These are phyloP conservation scores for Muschampia plurimacula DNA, from an alignment of 2,888 invertebrate genomes.

Conservation along the genomic window DNA sequence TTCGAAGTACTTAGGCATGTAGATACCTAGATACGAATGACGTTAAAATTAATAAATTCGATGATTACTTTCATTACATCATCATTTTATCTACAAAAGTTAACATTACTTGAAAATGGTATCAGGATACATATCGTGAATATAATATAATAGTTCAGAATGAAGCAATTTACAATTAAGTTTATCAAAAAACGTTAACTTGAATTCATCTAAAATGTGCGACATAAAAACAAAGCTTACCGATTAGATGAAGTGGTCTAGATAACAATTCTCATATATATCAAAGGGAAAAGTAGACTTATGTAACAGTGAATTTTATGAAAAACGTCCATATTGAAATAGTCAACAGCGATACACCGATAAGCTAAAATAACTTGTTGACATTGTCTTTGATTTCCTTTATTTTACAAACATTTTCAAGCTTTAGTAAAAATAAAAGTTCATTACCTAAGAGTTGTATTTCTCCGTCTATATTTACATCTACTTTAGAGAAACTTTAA, in stretches of 20 bases:
- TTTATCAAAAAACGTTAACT: slow-evolving; percentile 17
- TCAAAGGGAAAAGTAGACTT: slow-evolving; percentile 52
- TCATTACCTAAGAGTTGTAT: slow-evolving; percentile 40
- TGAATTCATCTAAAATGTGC: slow-evolving; percentile 41
- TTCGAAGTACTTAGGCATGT: slow-evolving; percentile 39
- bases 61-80: slow-evolving; percentile 52
- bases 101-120: slow-evolving; percentile 40
- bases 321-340: slow-evolving; percentile 50
- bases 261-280: slow-evolving; percentile 50
- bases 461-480: slow-evolving; percentile 57
- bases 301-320: slow-evolving; percentile 56
- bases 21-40: slow-evolving; percentile 34
- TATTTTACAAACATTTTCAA: slow-evolving; percentile 56
- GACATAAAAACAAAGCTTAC: slow-evolving; percentile 50
- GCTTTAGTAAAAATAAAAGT: slow-evolving; percentile 56
- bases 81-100: slow-evolving; percentile 53
- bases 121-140: slow-evolving; percentile 4
- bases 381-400: slow-evolving; percentile 18
- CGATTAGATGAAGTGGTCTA: slow-evolving; percentile 37
- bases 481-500: slow-evolving; percentile 63
- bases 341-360: slow-evolving; percentile 60
- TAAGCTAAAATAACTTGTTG: slow-evolving; percentile 54
- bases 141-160: slow-evolving; percentile 12
- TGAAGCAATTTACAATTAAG: slow-evolving; percentile 37
- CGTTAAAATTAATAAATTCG: slow-evolving; percentile 65